Percentiles rank a stretch among this genome's conserved stretches.
Conservation (phyloP, 2,888 invertebrate genomes). For the Leucophora obtusa region DNA sequence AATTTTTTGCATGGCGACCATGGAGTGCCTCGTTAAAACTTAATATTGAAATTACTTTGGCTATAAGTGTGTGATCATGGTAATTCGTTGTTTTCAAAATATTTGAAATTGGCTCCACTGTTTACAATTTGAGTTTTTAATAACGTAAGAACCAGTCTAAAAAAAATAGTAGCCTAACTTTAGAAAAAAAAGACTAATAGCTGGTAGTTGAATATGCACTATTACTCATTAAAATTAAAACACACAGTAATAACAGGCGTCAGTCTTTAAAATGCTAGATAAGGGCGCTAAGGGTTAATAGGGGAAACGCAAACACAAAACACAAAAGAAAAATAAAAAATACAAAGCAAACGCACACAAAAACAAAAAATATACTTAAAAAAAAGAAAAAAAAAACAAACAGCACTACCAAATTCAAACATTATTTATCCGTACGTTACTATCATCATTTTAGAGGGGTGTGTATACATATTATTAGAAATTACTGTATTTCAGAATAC, state of each 20-base stretch:
- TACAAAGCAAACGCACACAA: conserved; percentile 8
- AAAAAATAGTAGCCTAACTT: background rate
- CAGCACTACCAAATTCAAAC: background rate
- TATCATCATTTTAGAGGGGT: background rate
- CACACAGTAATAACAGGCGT: conserved; percentile 17
- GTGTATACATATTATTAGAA: background rate
- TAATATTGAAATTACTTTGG: too few relatives aligned
- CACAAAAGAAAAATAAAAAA: conserved; percentile 11
- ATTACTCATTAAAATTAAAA: conserved; percentile 44
- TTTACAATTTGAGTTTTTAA: background rate
- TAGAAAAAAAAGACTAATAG: background rate
- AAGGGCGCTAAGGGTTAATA: conserved; percentile 57
- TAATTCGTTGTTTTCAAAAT: too few relatives aligned
- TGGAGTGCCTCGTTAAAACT: too few relatives aligned
- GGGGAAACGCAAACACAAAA: conserved; percentile 43
- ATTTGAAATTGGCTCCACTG: too few relatives aligned
- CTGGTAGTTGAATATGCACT: conserved; percentile 26
- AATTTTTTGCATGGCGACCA: too few relatives aligned
- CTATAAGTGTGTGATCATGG: too few relatives aligned
- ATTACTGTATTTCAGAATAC: background rate
- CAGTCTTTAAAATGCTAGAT: conserved; percentile 5
- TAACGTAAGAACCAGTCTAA: background rate
- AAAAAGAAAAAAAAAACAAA: conserved; percentile 17
- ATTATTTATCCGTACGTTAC: background rate
- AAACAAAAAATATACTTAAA: conserved; percentile 18